These are phyloP conservation scores for Sigmodon hispidus DNA, from an alignment of 2,113 vertebrate genomes.

Conservation along the genomic window DNA sequence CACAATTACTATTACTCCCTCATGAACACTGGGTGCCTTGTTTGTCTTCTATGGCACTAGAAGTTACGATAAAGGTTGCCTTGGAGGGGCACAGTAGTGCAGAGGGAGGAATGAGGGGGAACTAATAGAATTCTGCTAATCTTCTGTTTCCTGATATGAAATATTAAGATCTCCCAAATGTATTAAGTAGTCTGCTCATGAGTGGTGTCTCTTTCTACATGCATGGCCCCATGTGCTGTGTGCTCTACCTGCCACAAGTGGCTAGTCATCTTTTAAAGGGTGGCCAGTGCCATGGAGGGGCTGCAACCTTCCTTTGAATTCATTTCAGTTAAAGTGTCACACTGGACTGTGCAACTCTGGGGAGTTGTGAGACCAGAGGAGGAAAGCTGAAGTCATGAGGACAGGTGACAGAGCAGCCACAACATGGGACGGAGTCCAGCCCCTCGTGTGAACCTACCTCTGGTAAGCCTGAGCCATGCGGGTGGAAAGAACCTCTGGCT, in stretches of 20 bases:
- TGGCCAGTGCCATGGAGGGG: neutral
- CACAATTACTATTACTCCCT: neutral
- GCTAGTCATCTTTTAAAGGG: neutral
- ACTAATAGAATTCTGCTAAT: neutral
- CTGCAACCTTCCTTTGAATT: neutral
- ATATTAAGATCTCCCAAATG: slow-evolving; percentile 10
- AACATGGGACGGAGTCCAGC: neutral
- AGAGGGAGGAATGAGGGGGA: neutral
- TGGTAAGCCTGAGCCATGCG: neutral
- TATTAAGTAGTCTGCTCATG: neutral
- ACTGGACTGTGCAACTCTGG: neutral
- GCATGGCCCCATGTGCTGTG: neutral
- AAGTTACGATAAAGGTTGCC: neutral
- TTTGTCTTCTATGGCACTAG: neutral
- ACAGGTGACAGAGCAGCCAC: neutral
- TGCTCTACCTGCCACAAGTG: no score
- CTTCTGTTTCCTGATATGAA: neutral
- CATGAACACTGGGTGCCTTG: no score
- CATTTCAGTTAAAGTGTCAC: neutral
- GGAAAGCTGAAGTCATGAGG: neutral
- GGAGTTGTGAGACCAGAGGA: neutral
- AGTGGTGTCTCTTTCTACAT: neutral
- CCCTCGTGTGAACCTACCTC: no score
- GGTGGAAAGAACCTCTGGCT: neutral
- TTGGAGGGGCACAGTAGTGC: no score